phyloP scores from a whole-genome alignment of 2,888 invertebrate species.

The Cenopis cana region DNA sequence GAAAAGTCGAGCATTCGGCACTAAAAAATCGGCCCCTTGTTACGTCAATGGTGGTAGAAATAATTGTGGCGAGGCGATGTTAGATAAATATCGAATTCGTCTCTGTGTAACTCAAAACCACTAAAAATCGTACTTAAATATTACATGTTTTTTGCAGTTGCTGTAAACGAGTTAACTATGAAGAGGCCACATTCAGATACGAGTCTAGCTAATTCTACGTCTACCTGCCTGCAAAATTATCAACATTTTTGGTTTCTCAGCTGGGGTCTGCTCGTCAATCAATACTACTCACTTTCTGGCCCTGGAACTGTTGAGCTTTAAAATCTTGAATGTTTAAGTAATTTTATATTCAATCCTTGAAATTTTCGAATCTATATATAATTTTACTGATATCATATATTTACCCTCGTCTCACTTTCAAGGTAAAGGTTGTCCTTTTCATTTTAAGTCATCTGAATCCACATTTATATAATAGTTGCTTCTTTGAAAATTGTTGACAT shows the following conservation, averaged over 20 bases:
- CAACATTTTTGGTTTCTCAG: constrained; percentile 62
- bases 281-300: constrained; percentile 46
- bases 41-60: too few species aligned
- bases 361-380: constrained; percentile 48
- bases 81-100: too few species aligned
- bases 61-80: too few species aligned
- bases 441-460: constrained; percentile 48
- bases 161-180: constrained; percentile 77
- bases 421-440: constrained; percentile 70
- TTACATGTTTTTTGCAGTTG: constrained; percentile 62
- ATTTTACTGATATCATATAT: constrained; percentile 5
- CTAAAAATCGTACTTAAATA: too few species aligned
- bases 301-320: constrained; percentile 15
- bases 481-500: not conserved
- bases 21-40: too few species aligned
- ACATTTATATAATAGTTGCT: constrained; percentile 2
- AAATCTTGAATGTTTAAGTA: constrained; percentile 16
- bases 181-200: constrained; percentile 74
- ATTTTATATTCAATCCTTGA: constrained; percentile 26
- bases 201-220: constrained; percentile 65
- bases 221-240: constrained; percentile 54
- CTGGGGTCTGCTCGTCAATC: constrained; percentile 57
- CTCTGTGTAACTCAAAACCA: too few species aligned
- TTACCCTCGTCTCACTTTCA: constrained; percentile 72
- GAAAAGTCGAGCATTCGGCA: too few species aligned